phyloP scores from a whole-genome alignment of 2,113 vertebrate genomes.

The Cichladusa arquata region DNA sequence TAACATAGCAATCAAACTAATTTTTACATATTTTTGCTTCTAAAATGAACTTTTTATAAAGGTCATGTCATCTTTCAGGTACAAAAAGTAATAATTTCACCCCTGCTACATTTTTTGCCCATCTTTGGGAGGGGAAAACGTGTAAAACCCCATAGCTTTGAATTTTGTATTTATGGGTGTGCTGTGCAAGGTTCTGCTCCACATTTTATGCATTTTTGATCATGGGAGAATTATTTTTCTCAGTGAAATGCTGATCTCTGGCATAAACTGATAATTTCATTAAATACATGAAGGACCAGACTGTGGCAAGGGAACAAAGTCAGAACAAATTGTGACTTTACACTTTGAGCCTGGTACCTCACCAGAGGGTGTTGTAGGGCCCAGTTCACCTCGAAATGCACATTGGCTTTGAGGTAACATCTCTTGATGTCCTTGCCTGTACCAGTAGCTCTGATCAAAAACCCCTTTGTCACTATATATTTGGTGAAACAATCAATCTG shows the following conservation, averaged over 20 bases:
- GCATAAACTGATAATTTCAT: constrained; percentile 1
- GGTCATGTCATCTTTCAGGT: not conserved
- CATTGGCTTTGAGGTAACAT: constrained; percentile 39
- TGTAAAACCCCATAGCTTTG: accelerated
- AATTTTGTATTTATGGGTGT: not conserved
- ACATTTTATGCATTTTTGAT: not conserved
- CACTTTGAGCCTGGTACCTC: not conserved
- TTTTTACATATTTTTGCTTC: not conserved
- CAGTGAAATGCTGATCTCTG: constrained; percentile 1
- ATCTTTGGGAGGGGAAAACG: not conserved
- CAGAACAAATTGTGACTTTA: constrained; percentile 45
- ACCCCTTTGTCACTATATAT: constrained; percentile 65
- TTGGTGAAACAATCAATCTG: constrained; percentile 63
- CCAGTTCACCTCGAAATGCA: constrained; percentile 49
- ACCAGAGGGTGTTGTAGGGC: not conserved
- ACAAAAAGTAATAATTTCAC: not conserved
- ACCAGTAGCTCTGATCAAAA: constrained; percentile 57
- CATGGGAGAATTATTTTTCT: not conserved
- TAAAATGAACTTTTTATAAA: not conserved
- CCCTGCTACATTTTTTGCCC: not conserved
- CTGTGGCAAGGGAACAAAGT: not conserved
- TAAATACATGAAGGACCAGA: not conserved
- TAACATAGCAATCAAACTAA: not conserved
- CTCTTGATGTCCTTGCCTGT: not conserved
- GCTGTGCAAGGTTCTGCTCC: not conserved